Conservation (phyloP, 2,113 vertebrate genomes). For the Oreocharis arfaki region DNA sequence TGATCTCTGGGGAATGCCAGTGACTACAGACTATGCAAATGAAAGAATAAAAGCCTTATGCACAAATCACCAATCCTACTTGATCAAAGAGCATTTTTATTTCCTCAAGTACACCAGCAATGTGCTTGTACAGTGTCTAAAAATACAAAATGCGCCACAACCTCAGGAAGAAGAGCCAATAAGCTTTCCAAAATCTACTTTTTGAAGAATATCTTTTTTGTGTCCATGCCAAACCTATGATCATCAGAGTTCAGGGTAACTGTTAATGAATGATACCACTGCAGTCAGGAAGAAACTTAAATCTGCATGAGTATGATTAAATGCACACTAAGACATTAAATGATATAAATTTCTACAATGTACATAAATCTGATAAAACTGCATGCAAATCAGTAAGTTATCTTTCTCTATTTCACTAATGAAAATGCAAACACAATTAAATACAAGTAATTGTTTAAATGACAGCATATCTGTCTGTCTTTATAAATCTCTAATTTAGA, state of each 20-base stretch:
- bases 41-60: neutral
- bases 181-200: neutral
- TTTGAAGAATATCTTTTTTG: neutral
- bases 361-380: neutral
- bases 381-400: neutral
- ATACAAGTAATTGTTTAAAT: neutral
- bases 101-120: neutral
- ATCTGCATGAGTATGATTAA: neutral
- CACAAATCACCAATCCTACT: neutral
- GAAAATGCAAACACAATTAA: neutral
- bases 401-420: neutral
- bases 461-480: neutral
- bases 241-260: neutral
- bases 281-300: neutral
- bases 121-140: neutral
- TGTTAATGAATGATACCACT: neutral
- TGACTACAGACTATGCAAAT: neutral
- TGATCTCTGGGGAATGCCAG: neutral
- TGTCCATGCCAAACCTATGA: neutral
- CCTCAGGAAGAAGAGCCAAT: neutral
- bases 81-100: neutral
- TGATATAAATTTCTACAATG: neutral
- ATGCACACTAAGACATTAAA: neutral
- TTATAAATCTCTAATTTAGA: neutral
- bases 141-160: neutral